Conservation (phyloP, 2,113 vertebrate genomes). For the Sebastes schlegelii region DNA sequence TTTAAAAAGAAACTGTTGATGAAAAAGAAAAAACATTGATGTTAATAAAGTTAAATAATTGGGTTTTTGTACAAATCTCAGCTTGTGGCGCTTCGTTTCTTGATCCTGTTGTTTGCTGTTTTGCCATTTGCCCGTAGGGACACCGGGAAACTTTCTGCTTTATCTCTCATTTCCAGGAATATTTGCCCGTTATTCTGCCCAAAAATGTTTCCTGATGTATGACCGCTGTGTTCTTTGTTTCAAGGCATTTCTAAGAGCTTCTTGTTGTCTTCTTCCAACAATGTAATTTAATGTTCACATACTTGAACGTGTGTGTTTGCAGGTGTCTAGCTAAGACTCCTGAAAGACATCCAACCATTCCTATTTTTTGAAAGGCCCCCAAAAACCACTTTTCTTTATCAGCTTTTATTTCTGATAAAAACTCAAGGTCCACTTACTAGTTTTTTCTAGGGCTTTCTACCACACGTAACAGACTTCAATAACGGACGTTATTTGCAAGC, state of each 20-base stretch:
- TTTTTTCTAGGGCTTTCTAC: neutral
- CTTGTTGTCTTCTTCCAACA: neutral
- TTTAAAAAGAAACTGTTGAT: slow-evolving; percentile 82
- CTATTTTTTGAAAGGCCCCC: neutral
- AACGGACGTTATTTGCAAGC: no score
- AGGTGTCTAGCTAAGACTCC: neutral
- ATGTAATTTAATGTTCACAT: neutral
- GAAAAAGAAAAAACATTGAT: slow-evolving; percentile 88
- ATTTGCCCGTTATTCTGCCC: neutral
- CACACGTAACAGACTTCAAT: no score
- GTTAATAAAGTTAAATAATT: slow-evolving; percentile 99
- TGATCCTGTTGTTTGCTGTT: slow-evolving; percentile 14
- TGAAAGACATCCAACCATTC: no score
- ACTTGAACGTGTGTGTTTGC: slow-evolving; percentile 9
- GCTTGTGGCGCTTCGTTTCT: slow-evolving; percentile 58
- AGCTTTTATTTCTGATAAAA: no score
- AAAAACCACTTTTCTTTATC: neutral
- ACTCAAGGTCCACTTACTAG: no score
- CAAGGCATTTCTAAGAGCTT: neutral
- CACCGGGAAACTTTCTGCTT: neutral
- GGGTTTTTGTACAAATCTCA: slow-evolving; percentile 91
- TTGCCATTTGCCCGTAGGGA: neutral
- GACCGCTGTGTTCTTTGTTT: slow-evolving; percentile 1
- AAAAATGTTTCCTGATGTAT: neutral
- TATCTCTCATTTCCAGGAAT: neutral